Evolutionary conservation across 2,888 invertebrate species (phyloP).

Genomic region (Actias luna): DNA sequence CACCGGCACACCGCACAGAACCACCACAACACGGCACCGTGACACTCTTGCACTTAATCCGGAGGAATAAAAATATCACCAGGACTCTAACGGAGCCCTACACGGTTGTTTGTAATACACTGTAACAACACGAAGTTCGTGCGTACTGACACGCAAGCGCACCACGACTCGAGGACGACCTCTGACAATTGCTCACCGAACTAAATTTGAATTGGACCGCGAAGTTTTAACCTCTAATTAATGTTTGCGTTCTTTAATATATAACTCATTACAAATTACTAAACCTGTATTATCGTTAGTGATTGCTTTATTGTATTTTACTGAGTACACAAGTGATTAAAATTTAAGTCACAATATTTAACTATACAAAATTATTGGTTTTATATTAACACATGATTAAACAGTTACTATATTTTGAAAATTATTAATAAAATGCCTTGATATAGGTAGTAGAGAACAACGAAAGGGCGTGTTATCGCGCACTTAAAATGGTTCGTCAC

Average conservation of each 20-base stretch:
- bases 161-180: slow-evolving; percentile 50
- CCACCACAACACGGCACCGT: slow-evolving; percentile 52
- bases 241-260: slow-evolving; percentile 10
- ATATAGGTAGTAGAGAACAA: slow-evolving; percentile 40
- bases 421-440: slow-evolving; percentile 34
- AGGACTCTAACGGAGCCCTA: slow-evolving; percentile 49
- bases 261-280: slow-evolving; percentile 1
- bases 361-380: slow-evolving; percentile 60
- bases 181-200: slow-evolving; percentile 40
- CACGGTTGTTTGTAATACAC: slow-evolving; percentile 52
- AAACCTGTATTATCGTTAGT: slow-evolving; percentile 1
- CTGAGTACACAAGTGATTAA: not conserved
- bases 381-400: slow-evolving; percentile 48
- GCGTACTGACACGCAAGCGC: slow-evolving; percentile 60
- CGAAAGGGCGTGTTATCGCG: slow-evolving; percentile 68
- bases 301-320: not conserved
- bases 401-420: slow-evolving; percentile 35
- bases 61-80: slow-evolving; percentile 34
- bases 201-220: slow-evolving; percentile 65
- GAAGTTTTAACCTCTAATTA: slow-evolving; percentile 42
- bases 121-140: slow-evolving; percentile 65
- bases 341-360: slow-evolving; percentile 18
- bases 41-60: slow-evolving; percentile 45
- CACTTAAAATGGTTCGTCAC: slow-evolving; percentile 74
- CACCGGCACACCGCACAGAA: slow-evolving; percentile 30